Conservation (phyloP, 2,113 vertebrate species). For the Calidris pygmaea region DNA sequence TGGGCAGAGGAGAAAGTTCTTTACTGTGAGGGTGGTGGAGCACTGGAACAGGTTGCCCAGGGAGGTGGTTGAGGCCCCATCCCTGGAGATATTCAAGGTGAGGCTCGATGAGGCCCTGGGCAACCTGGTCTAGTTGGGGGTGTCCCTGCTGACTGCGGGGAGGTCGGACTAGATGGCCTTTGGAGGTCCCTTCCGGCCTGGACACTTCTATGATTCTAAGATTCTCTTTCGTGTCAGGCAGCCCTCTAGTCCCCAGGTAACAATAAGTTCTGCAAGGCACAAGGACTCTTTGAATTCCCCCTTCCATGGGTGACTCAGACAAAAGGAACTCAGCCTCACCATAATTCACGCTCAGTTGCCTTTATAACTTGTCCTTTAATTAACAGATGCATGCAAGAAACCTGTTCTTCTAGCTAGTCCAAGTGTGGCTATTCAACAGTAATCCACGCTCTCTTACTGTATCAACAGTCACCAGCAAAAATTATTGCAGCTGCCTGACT, state of each 20-base stretch:
- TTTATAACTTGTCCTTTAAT: conserved; percentile 24
- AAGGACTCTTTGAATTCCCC: conserved; percentile 11
- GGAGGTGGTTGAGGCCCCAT: too few relatives aligned
- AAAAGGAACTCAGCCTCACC: neutral
- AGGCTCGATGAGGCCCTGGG: too few relatives aligned
- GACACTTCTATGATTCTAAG: too few relatives aligned
- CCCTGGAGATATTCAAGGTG: too few relatives aligned
- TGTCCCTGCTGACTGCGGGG: too few relatives aligned
- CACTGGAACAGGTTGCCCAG: too few relatives aligned
- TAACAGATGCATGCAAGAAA: conserved; percentile 22
- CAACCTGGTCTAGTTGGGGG: too few relatives aligned
- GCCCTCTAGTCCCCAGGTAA: neutral
- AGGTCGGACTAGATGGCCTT: too few relatives aligned
- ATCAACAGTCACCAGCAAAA: conserved; percentile 13
- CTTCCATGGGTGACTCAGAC: neutral
- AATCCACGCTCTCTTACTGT: neutral
- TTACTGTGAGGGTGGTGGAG: too few relatives aligned
- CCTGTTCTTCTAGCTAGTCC: conserved; percentile 41
- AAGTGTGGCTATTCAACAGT: conserved; percentile 6
- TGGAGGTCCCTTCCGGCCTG: too few relatives aligned
- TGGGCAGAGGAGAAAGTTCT: too few relatives aligned
- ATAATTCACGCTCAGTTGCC: conserved; percentile 26
- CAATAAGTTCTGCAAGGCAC: neutral
- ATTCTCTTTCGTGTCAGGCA: neutral
- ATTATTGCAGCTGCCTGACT: conserved; percentile 6